These are phyloP conservation scores for Enteromius mattozi DNA, from an alignment of 2,797 vertebrate genomes.

Conservation along the genomic window DNA sequence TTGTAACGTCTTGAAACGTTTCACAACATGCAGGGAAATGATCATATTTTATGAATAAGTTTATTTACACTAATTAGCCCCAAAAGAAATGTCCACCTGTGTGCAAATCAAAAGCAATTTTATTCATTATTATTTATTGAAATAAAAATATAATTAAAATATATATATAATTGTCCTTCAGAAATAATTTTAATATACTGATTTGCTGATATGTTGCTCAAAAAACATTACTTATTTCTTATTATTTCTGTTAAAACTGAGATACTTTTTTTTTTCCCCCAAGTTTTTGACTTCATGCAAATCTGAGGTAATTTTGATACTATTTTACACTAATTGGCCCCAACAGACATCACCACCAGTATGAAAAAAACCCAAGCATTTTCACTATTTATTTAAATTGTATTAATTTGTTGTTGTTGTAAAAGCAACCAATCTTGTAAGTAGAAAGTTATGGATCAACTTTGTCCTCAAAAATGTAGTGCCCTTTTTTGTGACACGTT, in stretches of 20 bases:
- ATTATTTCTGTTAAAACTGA: neutral
- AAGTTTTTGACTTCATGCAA: neutral
- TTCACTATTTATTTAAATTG: neutral
- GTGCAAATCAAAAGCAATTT: neutral
- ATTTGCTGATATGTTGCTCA: neutral
- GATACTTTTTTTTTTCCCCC: neutral
- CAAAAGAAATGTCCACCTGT: neutral
- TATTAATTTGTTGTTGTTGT: neutral
- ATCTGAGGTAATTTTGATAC: neutral
- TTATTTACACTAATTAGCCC: neutral
- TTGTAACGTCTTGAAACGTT: neutral
- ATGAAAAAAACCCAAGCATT: neutral
- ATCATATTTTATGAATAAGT: neutral
- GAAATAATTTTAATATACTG: neutral
- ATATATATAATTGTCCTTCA: neutral
- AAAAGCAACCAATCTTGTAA: slow-evolving; percentile 25
- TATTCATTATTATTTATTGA: neutral
- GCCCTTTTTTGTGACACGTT: neutral
- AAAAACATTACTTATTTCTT: neutral
- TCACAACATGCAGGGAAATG: neutral
- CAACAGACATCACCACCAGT: neutral
- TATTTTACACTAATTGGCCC: neutral
- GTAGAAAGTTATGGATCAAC: slow-evolving; percentile 82
- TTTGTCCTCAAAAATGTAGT: slow-evolving; percentile 67
- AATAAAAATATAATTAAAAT: no score